phyloP scores from a whole-genome alignment of 2,797 vertebrate species.

The Adrianichthys oophorus region DNA sequence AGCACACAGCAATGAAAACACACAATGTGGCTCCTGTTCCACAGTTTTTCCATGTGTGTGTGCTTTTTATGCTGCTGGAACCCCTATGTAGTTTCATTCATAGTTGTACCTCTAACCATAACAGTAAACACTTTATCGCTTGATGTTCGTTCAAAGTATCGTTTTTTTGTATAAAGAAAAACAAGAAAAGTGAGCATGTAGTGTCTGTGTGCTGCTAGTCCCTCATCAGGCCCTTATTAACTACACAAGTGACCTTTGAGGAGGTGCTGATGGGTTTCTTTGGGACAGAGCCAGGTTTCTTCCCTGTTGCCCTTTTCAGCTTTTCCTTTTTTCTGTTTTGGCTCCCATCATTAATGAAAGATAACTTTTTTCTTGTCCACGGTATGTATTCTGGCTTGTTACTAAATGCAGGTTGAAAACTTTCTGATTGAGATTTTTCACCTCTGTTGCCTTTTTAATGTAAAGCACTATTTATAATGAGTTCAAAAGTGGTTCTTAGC shows the following conservation, averaged over 20 bases:
- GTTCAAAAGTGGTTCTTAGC: too few species aligned
- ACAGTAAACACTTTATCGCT: too few species aligned
- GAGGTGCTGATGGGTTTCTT: slow-evolving; percentile 70
- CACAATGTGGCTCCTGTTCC: slow-evolving; percentile 63
- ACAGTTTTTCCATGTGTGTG: not conserved
- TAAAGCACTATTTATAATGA: too few species aligned
- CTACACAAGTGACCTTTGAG: slow-evolving; percentile 77
- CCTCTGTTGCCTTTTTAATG: too few species aligned
- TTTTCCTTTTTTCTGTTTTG: slow-evolving; percentile 13
- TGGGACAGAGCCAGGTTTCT: slow-evolving; percentile 50
- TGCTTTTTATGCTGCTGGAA: not conserved
- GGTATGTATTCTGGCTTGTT: slow-evolving; percentile 7
- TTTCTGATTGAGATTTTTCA: slow-evolving; percentile 7
- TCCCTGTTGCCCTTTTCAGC: slow-evolving; percentile 30
- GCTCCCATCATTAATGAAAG: slow-evolving; percentile 24
- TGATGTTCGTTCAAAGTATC: too few species aligned
- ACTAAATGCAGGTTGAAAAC: slow-evolving; percentile 6
- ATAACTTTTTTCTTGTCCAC: slow-evolving; percentile 16
- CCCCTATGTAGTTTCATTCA: too few species aligned
- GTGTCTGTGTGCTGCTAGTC: slow-evolving; percentile 37
- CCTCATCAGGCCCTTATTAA: slow-evolving; percentile 80
- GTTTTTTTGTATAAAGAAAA: not conserved
- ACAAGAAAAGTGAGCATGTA: slow-evolving; percentile 17
- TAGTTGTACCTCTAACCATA: too few species aligned
- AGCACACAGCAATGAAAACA: slow-evolving; percentile 59